Base-by-base conservation (phyloP, 2,113 vertebrate genomes). In the Crotophaga sulcirostris region DNA sequence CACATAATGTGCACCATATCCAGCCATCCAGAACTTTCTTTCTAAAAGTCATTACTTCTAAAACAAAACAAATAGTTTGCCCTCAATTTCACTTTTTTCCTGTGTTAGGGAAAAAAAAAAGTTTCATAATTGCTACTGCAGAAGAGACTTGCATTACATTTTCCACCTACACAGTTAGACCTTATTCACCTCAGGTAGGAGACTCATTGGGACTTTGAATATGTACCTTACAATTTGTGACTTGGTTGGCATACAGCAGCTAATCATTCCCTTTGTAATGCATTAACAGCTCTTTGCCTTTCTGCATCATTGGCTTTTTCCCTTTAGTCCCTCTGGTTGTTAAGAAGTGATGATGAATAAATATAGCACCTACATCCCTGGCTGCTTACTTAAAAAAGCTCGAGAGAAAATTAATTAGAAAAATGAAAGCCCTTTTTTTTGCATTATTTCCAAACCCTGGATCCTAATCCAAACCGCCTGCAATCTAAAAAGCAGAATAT, bases 401-500 rank as follows among this genome's bases (percentile, higher is more conserved):
- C 16, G 45, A 73, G 45, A 82, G 52, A 87, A 87, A 54, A 74
- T 33, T 0, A 86, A 84, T 96, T 68, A 59, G 55, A 67, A 91
- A 78, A 81, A 86, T 56, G 13, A 80, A 87, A 77, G 56, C 20
- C 9, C 76, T 60, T 21, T 49, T 45, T 73, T 73, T 68, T 56
- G 56, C 55, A 33, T 52, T 52, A 42, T 52, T 92, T 56, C 52
- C 49, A 82, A 87, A 56, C 31, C 28, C 63, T 36, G 47, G 52
- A 75, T 84, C 60, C 56, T 72, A 72, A 88, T 83, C 68, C 72
- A 95, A 93, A 90, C 44, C 2, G 2, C 47, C 34, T 74, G 16
- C 63, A 68, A 93, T 80, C 70, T 73, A 16, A 85, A 95, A 92
- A 93, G 40, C 58, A 91, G 72, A 80, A 84, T 62, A 72, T 69